phyloP scores from a whole-genome alignment of 2,888 invertebrate species.

The Nemotelus pantherinus region DNA sequence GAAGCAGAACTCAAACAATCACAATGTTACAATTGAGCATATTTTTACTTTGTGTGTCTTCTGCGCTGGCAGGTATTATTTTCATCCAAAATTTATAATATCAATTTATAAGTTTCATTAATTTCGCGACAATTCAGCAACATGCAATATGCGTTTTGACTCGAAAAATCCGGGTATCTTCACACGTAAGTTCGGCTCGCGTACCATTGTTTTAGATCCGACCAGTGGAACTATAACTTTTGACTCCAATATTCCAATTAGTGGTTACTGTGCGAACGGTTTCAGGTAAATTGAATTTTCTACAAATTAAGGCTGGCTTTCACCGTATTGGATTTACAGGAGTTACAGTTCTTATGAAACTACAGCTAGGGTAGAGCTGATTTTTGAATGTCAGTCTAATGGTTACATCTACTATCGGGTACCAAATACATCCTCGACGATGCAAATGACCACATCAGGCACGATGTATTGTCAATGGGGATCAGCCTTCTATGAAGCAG shows the following conservation, averaged over 20 bases:
- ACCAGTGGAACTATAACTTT: neutral
- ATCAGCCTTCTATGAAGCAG: neutral
- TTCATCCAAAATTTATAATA: neutral
- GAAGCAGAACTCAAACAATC: too few species aligned
- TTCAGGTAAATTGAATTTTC: conserved; percentile 2
- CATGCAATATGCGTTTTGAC: neutral
- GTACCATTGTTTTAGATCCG: neutral
- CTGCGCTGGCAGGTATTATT: neutral
- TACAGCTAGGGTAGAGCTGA: too few species aligned
- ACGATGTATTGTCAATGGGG: neutral
- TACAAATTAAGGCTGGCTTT: neutral
- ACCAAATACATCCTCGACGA: too few species aligned
- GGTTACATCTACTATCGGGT: too few species aligned
- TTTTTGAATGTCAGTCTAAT: too few species aligned
- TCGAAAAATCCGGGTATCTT: neutral
- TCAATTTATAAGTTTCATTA: neutral
- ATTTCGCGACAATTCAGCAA: neutral
- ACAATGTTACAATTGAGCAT: too few species aligned
- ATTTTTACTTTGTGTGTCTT: neutral
- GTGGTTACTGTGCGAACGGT: conserved; percentile 1
- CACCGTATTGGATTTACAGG: neutral
- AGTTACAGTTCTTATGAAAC: neutral
- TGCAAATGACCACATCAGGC: neutral
- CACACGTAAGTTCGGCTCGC: conserved; percentile 6
- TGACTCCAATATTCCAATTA: neutral